Evolutionary conservation across 1,140 invertebrate species (phyloP).

Genomic region (Agraylea sexmaculata): DNA sequence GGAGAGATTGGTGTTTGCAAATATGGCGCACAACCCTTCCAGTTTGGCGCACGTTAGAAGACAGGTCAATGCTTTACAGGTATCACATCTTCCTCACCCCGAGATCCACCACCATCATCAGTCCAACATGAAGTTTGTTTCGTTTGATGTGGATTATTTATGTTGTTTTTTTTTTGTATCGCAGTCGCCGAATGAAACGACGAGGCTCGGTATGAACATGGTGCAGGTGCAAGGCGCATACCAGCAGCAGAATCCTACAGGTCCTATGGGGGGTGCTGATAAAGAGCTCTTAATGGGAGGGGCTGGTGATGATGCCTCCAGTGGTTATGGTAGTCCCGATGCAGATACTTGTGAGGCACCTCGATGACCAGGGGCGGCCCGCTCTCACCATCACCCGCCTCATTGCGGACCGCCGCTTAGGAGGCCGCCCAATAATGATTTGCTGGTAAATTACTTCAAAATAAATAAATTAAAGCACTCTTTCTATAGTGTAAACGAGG

Average conservation of each 20-base stretch:
- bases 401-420: conserved; percentile 12
- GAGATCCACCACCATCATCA: not conserved
- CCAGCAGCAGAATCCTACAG: conserved; percentile 25
- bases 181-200: conserved; percentile 29
- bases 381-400: conserved; percentile 33
- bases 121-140: too few species aligned
- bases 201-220: too few species aligned
- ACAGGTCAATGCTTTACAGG: conserved; percentile 68
- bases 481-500: too few species aligned
- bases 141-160: not conserved
- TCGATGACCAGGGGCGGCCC: conserved; percentile 37
- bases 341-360: conserved; percentile 46
- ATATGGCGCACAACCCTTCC: conserved; percentile 77
- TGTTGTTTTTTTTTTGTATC: conserved; percentile 1
- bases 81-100: conserved; percentile 21
- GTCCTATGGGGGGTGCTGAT: conserved; percentile 29
- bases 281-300: conserved; percentile 33
- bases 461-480: too few species aligned
- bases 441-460: conserved; percentile 14
- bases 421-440: conserved; percentile 17
- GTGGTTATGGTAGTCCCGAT: conserved; percentile 51
- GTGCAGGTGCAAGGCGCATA: conserved; percentile 6
- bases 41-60: conserved; percentile 76
- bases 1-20: conserved; percentile 78
- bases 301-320: conserved; percentile 44